Base-by-base conservation (phyloP, 2,797 vertebrate genomes). In the Streptopelia turtur region DNA sequence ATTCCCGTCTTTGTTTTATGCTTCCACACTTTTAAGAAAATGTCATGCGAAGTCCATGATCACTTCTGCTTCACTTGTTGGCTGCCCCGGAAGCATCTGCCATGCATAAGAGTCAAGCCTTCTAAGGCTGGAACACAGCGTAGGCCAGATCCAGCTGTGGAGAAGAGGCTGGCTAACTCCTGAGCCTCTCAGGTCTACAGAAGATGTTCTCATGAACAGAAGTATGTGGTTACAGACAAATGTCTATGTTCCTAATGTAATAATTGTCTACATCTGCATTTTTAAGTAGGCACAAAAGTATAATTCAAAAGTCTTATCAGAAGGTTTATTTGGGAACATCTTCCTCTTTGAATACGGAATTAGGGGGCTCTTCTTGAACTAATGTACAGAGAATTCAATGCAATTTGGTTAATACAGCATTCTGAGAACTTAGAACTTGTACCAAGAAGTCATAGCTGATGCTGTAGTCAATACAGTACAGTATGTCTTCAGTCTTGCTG, bases 371-470 rank as follows among this genome's bases (percentile, higher is more conserved):
- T 70, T 82, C 20, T 79, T 89, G 20, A 82, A 69, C 17, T 55
- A 69, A 79, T 11, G 20, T 31, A 75, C 43, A 77, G 61, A 82
- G 24, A 69, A 87, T 66, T 78, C 33, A 89, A 43, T 57, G 50
- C 7, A 87, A 65, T 63, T 89, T 90, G 88, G 64, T 72, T 94
- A 90, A 76, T 65, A n/a, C 35, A 75, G 23, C 28, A 57, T 49
- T 61, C 27, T 92, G 68, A 69, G 83, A 76, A 79, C 47, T 83
- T 82, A 80, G 49, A 95, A 87, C 25, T 45, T 28, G 22, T 37
- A 82, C 28, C 31, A 82, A 83, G 50, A 87, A 81, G 89, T 92
- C 80, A 76, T 22, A 82, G 50, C 74, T 92, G 59, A 69, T 87
- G 27, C 4, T 82, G 16, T 69, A 87, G 47, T 86, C 23, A 90